These are phyloP conservation scores for Opisthograptis luteolata DNA, from an alignment of 2,888 invertebrate genomes.

Conservation along the genomic window DNA sequence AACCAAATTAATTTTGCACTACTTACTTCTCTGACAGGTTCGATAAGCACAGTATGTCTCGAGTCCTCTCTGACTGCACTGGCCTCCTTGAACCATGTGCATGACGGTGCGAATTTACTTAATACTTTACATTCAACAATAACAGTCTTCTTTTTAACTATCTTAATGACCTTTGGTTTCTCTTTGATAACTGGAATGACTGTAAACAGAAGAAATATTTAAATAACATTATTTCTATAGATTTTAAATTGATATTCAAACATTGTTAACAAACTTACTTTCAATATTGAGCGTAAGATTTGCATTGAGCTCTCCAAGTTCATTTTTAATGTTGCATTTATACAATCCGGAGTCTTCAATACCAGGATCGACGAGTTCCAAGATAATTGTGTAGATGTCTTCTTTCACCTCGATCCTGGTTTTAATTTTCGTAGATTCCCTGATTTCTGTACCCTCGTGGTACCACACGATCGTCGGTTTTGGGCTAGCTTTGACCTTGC, in stretches of 20 bases:
- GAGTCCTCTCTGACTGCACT: slow-evolving; percentile 90
- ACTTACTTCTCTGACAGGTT: slow-evolving; percentile 90
- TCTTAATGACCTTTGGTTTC: slow-evolving; percentile 95
- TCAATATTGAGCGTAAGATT: slow-evolving; percentile 99
- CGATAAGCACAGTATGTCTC: slow-evolving; percentile 90
- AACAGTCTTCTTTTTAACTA: slow-evolving; percentile 96
- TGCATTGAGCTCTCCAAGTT: slow-evolving; percentile 97
- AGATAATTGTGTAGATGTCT: slow-evolving; percentile 93
- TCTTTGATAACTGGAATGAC: slow-evolving; percentile 97
- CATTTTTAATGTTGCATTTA: slow-evolving; percentile 98
- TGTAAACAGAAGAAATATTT: slow-evolving; percentile 56
- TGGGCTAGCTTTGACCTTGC: slow-evolving; percentile 80
- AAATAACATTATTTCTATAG: slow-evolving; percentile 1
- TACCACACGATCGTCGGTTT: slow-evolving; percentile 80
- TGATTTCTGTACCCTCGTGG: slow-evolving; percentile 86
- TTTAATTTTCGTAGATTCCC: slow-evolving; percentile 92
- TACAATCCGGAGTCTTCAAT: slow-evolving; percentile 98
- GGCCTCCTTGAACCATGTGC: slow-evolving; percentile 96
- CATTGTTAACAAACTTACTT: slow-evolving; percentile 86
- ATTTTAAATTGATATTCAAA: not conserved
- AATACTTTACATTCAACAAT: slow-evolving; percentile 97
- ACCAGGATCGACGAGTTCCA: slow-evolving; percentile 95
- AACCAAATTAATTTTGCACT: too few relatives aligned
- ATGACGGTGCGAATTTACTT: slow-evolving; percentile 96
- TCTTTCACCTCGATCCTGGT: slow-evolving; percentile 90